Base-by-base conservation (phyloP, 2,113 vertebrate species). In the Cnemophilus loriae region DNA sequence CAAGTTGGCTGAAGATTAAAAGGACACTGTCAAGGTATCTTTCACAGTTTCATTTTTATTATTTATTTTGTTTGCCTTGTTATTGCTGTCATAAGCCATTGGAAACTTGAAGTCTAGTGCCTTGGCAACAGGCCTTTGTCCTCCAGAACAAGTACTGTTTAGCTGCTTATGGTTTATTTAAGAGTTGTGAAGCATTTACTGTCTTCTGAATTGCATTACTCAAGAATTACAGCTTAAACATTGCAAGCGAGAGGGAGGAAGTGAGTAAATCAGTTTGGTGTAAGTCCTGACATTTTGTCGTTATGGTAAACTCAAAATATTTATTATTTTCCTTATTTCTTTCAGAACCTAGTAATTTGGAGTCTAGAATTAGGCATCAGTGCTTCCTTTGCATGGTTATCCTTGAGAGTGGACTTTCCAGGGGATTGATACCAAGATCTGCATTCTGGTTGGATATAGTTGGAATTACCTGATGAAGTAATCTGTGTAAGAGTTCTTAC, bases 1-100 rank as follows among this genome's bases (percentile, higher is more conserved):
- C 59, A 74, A 52, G 85, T 67, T 96, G 93, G 67, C 84, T 94
- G 83, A 90, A 93, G 89, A 92, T 93, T 92, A 68, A 88, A 94
- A 94, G 88, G 91, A 89, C 70, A 15, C 39, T 64, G 50, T 84
- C 84, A 93, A 95, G 76, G 60, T 94, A 89, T 92, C 80, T 84
- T 94, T 84, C 41, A 65, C 61, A 28, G 32, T 69, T 95, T 69
- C 20, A 39, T 53, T 87, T 84, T 90, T 87, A 27, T 84, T 81
- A 79, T 87, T 93, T 77, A 76, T 86, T 96, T 94, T 90, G 84
- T 90, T 96, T 95, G 32, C 60, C 24, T 57, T 61, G 11, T 91
- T 95, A 68, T 17, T 77, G 46, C 82, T 88, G 12, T 90, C 41
- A 67, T 56, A 90, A 88, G 71, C 79, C 56, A 33, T 75, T 70